Evolutionary conservation across 2,113 vertebrate species (phyloP), one percentile per base, ranked within the genome.

Genomic region (Phylloscopus whistleri): DNA sequence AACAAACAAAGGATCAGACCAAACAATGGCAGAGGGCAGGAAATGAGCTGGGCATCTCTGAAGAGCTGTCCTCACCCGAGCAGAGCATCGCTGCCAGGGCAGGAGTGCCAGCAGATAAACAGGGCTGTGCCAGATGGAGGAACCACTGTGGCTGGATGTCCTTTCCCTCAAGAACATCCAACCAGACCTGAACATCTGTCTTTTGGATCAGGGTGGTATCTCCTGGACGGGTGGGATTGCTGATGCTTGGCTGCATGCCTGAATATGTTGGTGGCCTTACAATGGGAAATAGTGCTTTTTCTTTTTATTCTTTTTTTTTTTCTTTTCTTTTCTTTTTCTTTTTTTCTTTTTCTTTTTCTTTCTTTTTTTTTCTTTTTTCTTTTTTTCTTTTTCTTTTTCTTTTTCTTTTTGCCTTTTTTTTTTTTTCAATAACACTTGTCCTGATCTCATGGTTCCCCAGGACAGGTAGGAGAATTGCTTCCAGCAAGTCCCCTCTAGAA

Each of bases 1-100:
- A 95, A 89, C 86, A 97, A 95, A 94, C 76, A 94, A 90, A 93
- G 13, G 14, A 92, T 82, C 60, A 90, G 87, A 64, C 27, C 84
- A 94, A 95, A 94, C 88, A 93, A 78, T 81, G 62, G 76, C 91
- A 93, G 83, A 84, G 68, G 33, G 60, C 56, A 94, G 91, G 80
- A 93, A 89, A 96, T 2, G 4, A 84, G 30, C 39, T 16, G 73
- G 52, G 64, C 73, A 90, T 59, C 73, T 93, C 86, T 1, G 1
- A 80, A 80, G 76, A 67, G 48, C 75, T 90, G 55, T 96, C 85
- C 64, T 92, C 28, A 2, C 82, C 52, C 6, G 0, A 51, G 35
- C 43, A 52, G 1, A 53, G 30, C 43, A 48, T 31, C 0, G 1
- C 77, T 87, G 43, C 81, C 6, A 10, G 52, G 84, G 39, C n/a